A percentile compares a stretch with the other conserved stretches of the same genome.
phyloP scores from a whole-genome alignment of 2,113 vertebrate species.

The Cephalopholis sonnerati region DNA sequence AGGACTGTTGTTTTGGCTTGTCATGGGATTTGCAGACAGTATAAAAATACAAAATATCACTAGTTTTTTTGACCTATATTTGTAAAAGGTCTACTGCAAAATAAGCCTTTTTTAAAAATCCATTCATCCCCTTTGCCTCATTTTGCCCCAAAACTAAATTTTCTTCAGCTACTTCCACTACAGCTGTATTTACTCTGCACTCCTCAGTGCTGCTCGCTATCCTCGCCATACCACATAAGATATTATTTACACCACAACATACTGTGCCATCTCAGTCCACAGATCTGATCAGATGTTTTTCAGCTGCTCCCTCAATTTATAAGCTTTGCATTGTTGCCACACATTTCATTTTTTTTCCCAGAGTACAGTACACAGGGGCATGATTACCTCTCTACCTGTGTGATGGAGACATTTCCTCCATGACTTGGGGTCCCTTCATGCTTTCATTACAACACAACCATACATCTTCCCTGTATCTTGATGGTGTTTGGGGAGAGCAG shows the following conservation, averaged over 20 bases:
- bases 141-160: neutral
- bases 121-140: neutral
- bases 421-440: slow-evolving; percentile 75
- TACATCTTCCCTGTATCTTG: slow-evolving; percentile 80
- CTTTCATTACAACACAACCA: slow-evolving; percentile 82
- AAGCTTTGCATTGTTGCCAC: slow-evolving; percentile 62
- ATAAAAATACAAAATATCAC: neutral
- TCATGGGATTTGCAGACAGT: neutral
- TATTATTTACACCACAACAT: slow-evolving; percentile 13
- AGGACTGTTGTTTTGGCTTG: neutral
- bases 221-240: neutral
- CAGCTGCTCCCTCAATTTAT: slow-evolving; percentile 66
- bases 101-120: neutral
- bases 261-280: neutral
- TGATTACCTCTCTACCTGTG: slow-evolving; percentile 77
- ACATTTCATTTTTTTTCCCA: slow-evolving; percentile 66
- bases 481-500: slow-evolving; percentile 67
- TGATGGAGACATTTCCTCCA: slow-evolving; percentile 81
- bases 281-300: slow-evolving; percentile 47
- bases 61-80: neutral
- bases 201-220: neutral
- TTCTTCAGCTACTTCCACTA: neutral
- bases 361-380: slow-evolving; percentile 67
- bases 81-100: neutral
- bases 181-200: neutral